Evolutionary conservation across 2,113 vertebrate species (phyloP).

Genomic region (Gila orcuttii): DNA sequence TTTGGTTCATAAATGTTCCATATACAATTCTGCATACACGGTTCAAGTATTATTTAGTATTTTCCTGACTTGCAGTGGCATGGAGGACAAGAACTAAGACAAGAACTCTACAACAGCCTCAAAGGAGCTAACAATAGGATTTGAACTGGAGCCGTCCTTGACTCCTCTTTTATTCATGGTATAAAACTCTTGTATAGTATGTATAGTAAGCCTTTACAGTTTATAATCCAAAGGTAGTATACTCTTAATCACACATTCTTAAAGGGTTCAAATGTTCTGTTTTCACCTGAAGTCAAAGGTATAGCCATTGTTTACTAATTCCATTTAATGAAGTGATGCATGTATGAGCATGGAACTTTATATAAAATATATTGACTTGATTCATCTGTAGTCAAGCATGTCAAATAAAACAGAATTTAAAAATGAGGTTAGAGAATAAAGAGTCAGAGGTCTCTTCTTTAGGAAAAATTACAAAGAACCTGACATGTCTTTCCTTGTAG

Average conservation of each 20-base stretch:
- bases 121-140: neutral
- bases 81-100: neutral
- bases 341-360: no score
- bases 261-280: neutral
- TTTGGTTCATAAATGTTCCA: neutral
- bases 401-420: neutral
- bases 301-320: no score
- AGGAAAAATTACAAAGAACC: neutral
- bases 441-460: conserved; percentile 8
- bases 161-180: neutral
- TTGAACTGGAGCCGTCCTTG: neutral
- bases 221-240: neutral
- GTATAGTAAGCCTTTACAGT: neutral
- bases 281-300: neutral
- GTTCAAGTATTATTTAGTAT: conserved; percentile 1
- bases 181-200: neutral
- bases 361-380: neutral
- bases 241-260: neutral
- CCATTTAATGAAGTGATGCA: no score
- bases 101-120: neutral
- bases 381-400: neutral
- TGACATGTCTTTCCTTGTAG: neutral
- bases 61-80: neutral
- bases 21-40: conserved; percentile 6
- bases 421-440: neutral